phyloP scores from a whole-genome alignment of 2,888 invertebrate genomes.

The Plusia festucae region DNA sequence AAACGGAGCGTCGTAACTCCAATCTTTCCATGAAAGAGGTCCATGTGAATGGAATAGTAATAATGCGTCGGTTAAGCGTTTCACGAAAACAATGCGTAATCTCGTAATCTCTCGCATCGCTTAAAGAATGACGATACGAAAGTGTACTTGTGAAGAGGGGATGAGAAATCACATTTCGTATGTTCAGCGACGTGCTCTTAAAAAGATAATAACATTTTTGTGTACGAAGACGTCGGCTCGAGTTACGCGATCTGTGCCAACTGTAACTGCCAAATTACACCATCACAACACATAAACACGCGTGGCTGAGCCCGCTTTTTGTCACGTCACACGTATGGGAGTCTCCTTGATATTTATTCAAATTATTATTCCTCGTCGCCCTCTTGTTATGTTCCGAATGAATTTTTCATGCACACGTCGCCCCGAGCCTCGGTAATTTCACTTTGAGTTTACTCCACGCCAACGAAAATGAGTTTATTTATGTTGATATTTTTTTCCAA shows the following conservation, averaged over 20 bases:
- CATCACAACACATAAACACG: constrained; percentile 85
- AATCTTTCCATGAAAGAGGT: constrained; percentile 79
- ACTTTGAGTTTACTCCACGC: constrained; percentile 84
- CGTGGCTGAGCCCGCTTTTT: constrained; percentile 82
- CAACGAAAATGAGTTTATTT: constrained; percentile 83
- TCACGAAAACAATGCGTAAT: constrained; percentile 75
- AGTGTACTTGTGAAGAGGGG: constrained; percentile 61
- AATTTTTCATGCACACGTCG: constrained; percentile 88
- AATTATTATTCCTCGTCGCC: constrained; percentile 86
- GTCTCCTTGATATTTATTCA: constrained; percentile 86
- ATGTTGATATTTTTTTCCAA: constrained; percentile 74
- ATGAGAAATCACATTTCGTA: constrained; percentile 66
- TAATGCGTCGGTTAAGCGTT: constrained; percentile 67
- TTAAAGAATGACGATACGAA: constrained; percentile 61
- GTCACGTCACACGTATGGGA: constrained; percentile 81
- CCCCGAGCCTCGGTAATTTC: constrained; percentile 84
- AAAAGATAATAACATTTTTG: constrained; percentile 85
- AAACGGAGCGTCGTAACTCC: constrained; percentile 76
- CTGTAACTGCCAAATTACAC: constrained; percentile 83
- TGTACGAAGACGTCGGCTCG: constrained; percentile 75
- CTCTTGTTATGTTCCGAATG: constrained; percentile 86
- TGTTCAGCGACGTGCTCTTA: constrained; percentile 69
- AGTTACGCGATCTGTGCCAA: constrained; percentile 74
- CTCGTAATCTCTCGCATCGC: constrained; percentile 52
- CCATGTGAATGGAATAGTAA: constrained; percentile 85